Evolutionary conservation across 2,797 vertebrate genomes (phyloP), one percentile per base, ranked within the genome.

Genomic region (Sebastes oblongus): DNA sequence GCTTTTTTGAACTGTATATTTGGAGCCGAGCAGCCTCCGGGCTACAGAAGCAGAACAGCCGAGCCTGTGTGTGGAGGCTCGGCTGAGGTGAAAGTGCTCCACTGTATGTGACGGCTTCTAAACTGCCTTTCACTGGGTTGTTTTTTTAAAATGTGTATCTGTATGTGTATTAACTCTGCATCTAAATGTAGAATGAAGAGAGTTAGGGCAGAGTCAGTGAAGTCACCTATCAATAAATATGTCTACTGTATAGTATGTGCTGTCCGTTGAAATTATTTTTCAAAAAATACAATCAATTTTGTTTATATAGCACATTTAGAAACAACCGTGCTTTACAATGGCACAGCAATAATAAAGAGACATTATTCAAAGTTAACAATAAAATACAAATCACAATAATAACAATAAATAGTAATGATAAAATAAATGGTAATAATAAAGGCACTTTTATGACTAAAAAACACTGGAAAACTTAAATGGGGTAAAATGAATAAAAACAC

Each of bases 1-100:
- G 72, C 27, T 81, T 81, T 86, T 92, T 86, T 86, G 78, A 91
- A 87, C 83, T 60, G 79, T 85, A 72, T 86, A 89, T 93, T 91
- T 92, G 85, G 87, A 92, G 84, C 73, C 24, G 20, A 78, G 81
- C 67, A 62, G 84, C 81, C 39, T 83, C 75, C 2, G 52, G 72
- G 84, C 82, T 79, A 9, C 84, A 34, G 73, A 13, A 42, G 71
- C 80, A 66, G 87, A 92, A 95, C 91, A 93, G 91, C 86, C 75
- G 46, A 70, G 79, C 56, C 90, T 86, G 93, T 93, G 92, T 93
- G 82, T 65, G 59, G 32, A 66, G 58, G 55, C 80, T 70, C 22
- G 4, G 1, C 72, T 14, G 72, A 83, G 69, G 55, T 83, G 84
- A 92, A 89, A 90, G 79, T 59, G 78, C 82, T 89, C 72, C 82